phyloP scores from a whole-genome alignment of 2,888 invertebrate genomes.

The Hybos culiciformis region DNA sequence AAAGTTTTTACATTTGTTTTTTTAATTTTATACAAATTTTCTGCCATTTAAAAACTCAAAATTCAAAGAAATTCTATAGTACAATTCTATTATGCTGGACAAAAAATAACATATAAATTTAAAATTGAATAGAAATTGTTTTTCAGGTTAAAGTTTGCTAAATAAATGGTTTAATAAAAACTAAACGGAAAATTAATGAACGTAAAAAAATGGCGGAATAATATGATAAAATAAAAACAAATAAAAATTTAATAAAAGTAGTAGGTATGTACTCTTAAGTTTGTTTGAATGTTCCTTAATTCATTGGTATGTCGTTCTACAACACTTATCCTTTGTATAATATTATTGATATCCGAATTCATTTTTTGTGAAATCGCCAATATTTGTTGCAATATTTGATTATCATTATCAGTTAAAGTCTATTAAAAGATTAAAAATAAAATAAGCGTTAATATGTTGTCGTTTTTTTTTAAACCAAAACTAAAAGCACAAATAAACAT shows the following conservation, averaged over 20 bases:
- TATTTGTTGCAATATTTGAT: constrained; percentile 25
- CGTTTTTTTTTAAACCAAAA: neutral
- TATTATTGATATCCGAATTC: constrained; percentile 27
- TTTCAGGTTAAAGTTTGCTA: too few species aligned
- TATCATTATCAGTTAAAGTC: neutral
- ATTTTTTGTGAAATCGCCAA: constrained; percentile 27
- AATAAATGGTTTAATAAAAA: too few species aligned
- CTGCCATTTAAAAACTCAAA: neutral
- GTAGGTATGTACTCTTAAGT: constrained; percentile 11
- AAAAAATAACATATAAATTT: too few species aligned
- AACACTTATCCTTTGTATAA: constrained; percentile 26
- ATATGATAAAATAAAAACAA: too few species aligned
- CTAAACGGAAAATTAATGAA: too few species aligned
- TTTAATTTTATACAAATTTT: constrained; percentile 1
- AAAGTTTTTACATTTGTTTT: neutral
- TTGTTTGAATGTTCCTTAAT: constrained; percentile 16
- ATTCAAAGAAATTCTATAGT: too few species aligned
- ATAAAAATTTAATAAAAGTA: constrained; percentile 4
- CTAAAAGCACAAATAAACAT: neutral
- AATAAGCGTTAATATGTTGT: too few species aligned
- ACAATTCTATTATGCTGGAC: too few species aligned
- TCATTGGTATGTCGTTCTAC: constrained; percentile 28
- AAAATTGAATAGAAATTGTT: too few species aligned
- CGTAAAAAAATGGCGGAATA: too few species aligned
- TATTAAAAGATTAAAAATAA: too few species aligned